Conservation (phyloP, 2,888 invertebrate genomes). For the Meiosimyza decipiens region DNA sequence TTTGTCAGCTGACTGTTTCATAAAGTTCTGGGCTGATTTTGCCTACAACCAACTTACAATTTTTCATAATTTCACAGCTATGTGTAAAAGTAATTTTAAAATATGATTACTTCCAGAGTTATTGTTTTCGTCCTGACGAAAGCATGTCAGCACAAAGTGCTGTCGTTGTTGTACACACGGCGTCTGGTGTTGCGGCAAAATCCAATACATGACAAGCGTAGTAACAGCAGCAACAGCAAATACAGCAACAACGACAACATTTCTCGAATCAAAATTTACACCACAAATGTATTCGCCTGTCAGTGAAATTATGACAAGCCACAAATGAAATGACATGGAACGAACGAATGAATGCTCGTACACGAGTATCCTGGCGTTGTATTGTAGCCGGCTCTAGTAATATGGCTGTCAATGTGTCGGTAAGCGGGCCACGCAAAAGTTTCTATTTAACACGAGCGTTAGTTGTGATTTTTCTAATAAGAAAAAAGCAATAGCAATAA, state of each 20-base stretch:
- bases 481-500: too few species aligned
- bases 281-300: constrained; percentile 44
- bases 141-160: constrained; percentile 26
- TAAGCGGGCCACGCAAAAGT: too few species aligned
- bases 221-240: background rate
- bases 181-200: background rate
- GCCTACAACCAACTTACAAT: too few species aligned
- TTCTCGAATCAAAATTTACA: constrained; percentile 34
- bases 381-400: too few species aligned
- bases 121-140: constrained; percentile 10
- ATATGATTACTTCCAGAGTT: background rate
- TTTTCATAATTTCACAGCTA: too few species aligned
- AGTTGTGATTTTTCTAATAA: too few species aligned
- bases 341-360: background rate
- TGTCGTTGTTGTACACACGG: background rate
- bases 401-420: too few species aligned
- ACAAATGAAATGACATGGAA: constrained; percentile 12
- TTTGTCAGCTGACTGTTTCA: too few species aligned
- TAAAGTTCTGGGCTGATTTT: too few species aligned
- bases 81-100: too few species aligned
- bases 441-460: too few species aligned
- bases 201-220: constrained; percentile 4
- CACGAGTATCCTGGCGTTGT: too few species aligned
- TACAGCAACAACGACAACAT: constrained; percentile 20
- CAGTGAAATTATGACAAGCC: constrained; percentile 48